Base-by-base conservation (phyloP, 2,888 invertebrate species). In the Clunio marinus region DNA sequence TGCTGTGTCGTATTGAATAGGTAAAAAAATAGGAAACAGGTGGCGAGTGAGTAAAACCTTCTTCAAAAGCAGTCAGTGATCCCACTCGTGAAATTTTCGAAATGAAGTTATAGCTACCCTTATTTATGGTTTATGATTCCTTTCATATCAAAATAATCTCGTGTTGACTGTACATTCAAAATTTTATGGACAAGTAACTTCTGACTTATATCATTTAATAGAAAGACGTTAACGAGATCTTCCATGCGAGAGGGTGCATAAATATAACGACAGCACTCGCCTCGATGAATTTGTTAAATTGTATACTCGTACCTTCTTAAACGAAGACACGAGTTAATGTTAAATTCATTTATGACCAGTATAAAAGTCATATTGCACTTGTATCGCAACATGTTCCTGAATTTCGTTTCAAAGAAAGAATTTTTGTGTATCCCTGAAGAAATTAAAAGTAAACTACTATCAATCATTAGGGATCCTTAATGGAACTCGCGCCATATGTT, bases 81-180 rank as follows among this genome's bases (percentile, higher is more conserved):
- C 17, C n/a, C n/a, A n/a, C n/a, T n/a, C n/a, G 20, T 51, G 51
- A 51, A 51, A 51, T 20, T 20, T n/a, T n/a, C n/a, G 20, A 51
- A 20, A 17, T 51, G 22, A 15, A 32, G 63, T 63, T 45, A 63
- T 28, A 22, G 45, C 63, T 46, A 63, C 63, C 63, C 63, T 45
- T 46, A 63, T 63, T 63, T 63, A 27, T 63, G 63, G 41, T 63
- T 63, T 63, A 63, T 63, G 63, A 63, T 46, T 63, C 25, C 46
- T 59, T n/a, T 17, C 4, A 32, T 10, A 20, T 20, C 51, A 51
- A 45, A 45, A 17, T 15, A 4, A 20, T 22, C 20, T 51, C 51
- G 22, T 22, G 51, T 20, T 17, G 51, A 17, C 20, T 15, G 2
- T 51, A 22, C 17, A 20, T 51, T 22, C 17, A 10, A n/a, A n/a